Evolutionary conservation across 2,888 invertebrate species (phyloP).

Genomic region (Biston stratarius): DNA sequence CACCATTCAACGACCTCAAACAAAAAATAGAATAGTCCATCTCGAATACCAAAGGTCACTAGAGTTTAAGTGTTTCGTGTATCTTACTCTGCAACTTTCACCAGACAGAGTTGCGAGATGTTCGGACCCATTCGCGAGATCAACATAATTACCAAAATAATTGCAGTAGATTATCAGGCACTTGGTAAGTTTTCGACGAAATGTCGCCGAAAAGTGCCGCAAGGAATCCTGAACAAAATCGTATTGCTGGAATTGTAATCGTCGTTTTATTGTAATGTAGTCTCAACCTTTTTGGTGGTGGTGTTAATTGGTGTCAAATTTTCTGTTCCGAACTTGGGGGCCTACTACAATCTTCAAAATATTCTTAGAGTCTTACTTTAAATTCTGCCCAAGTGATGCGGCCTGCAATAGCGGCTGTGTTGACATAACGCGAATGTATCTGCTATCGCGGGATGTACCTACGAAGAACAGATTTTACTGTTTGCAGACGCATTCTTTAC

Average conservation of each 20-base stretch:
- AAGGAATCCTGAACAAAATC: conserved; percentile 14
- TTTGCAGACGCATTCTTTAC: too few relatives aligned
- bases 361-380: too few relatives aligned
- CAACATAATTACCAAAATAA: conserved; percentile 52
- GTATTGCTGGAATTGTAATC: conserved; percentile 23
- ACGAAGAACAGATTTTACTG: too few relatives aligned
- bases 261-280: conserved; percentile 23
- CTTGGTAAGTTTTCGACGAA: conserved; percentile 45
- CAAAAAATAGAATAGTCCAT: conserved; percentile 45
- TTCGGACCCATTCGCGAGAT: conserved; percentile 50
- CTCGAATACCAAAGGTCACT: conserved; percentile 66
- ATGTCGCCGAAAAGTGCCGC: conserved; percentile 29
- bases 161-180: conserved; percentile 45
- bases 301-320: conserved; percentile 1
- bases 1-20: conserved; percentile 38
- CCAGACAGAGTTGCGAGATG: conserved; percentile 44
- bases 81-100: conserved; percentile 70
- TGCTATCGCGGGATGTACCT: too few relatives aligned
- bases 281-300: conserved; percentile 8
- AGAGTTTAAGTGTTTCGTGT: conserved; percentile 61
- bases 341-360: too few relatives aligned
- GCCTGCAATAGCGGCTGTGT: too few relatives aligned
- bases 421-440: too few relatives aligned
- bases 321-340: background rate
- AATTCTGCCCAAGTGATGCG: too few relatives aligned